Conservation (phyloP, 2,113 vertebrate species). For the Scatophagus argus region DNA sequence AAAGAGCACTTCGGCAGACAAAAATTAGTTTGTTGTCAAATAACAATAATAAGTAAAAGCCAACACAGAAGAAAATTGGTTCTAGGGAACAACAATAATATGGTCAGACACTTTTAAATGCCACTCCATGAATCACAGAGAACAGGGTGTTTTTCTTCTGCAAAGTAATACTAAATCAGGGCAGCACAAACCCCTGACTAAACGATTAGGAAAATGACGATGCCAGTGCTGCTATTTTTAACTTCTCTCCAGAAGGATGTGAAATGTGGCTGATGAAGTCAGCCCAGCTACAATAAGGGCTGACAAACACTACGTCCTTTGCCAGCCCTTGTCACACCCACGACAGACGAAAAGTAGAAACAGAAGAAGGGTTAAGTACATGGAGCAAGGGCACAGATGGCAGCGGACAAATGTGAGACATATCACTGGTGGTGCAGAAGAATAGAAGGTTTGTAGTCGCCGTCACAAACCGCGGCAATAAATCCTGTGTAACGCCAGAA, state of each 20-base stretch:
- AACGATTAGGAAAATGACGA: slow-evolving; percentile 73
- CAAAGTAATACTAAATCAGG: slow-evolving; percentile 50
- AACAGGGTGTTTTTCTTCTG: slow-evolving; percentile 42
- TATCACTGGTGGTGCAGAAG: slow-evolving; percentile 59
- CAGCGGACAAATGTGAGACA: slow-evolving; percentile 71
- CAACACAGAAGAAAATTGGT: background rate
- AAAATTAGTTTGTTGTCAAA: background rate
- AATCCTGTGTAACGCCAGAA: slow-evolving; percentile 46
- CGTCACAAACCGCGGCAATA: slow-evolving; percentile 49
- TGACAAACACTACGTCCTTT: slow-evolving; percentile 72
- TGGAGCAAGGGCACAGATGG: slow-evolving; percentile 74
- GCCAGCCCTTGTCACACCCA: slow-evolving; percentile 70
- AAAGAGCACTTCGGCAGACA: background rate
- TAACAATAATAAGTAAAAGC: background rate
- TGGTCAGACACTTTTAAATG: slow-evolving; percentile 15
- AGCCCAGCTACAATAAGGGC: slow-evolving; percentile 53
- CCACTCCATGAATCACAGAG: slow-evolving; percentile 10
- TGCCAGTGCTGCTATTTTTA: slow-evolving; percentile 72
- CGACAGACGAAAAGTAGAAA: slow-evolving; percentile 50
- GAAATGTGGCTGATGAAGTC: slow-evolving; percentile 68
- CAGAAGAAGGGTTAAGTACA: slow-evolving; percentile 72
- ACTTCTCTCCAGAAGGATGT: slow-evolving; percentile 72
- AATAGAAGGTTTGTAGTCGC: slow-evolving; percentile 73
- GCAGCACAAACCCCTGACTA: slow-evolving; percentile 56
- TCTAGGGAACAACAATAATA: background rate